These are phyloP conservation scores for Chirona hameri DNA, from an alignment of 2,888 invertebrate species.

Conservation along the genomic window DNA sequence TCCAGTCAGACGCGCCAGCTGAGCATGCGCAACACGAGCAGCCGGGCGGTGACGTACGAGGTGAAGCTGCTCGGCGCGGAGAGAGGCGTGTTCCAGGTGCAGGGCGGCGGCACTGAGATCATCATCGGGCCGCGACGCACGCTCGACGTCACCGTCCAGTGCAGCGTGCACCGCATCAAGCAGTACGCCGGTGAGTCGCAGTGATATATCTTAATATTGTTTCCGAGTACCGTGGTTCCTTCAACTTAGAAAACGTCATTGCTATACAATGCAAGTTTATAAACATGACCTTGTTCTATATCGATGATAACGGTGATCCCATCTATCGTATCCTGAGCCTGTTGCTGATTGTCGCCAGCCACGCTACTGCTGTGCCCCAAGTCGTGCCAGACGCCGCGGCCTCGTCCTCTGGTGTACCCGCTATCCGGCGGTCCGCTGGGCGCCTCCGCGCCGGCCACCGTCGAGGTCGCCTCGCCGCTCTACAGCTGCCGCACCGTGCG, in stretches of 20 bases:
- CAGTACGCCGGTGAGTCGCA: constrained; percentile 10
- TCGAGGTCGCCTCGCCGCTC: constrained; percentile 10
- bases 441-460: background rate
- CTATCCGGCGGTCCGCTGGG: constrained; percentile 3
- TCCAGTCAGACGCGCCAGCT: constrained; percentile 13
- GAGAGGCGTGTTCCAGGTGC: constrained; percentile 3
- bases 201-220: no score
- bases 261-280: no score
- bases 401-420: constrained; percentile 4
- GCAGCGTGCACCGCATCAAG: constrained; percentile 12
- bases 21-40: background rate
- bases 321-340: background rate
- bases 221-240: no score
- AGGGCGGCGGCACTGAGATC: constrained; percentile 3
- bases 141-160: constrained; percentile 9
- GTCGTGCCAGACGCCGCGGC: background rate
- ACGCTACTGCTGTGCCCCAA: constrained; percentile 12
- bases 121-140: background rate
- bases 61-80: constrained; percentile 9
- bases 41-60: background rate
- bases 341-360: background rate
- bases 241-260: no score
- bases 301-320: no score
- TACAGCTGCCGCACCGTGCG: constrained; percentile 2
- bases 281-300: no score